Base-by-base conservation (phyloP, 2,888 invertebrate genomes). In the Acrocera orbiculus region DNA sequence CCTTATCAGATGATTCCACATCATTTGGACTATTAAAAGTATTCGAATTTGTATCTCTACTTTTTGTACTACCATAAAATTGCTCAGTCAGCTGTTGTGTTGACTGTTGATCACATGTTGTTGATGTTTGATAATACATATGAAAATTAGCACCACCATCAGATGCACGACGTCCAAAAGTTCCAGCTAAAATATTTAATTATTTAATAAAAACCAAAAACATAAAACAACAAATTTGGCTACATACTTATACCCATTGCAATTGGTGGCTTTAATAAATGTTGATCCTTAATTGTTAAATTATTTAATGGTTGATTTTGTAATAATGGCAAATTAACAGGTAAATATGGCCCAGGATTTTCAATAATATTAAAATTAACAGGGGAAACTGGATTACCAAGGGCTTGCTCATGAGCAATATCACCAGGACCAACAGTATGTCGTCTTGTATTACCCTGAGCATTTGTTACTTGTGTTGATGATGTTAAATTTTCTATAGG, bases 371-470 rank as follows among this genome's bases (percentile, higher is more conserved):
- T 60, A 37, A 59, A 60, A 38, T 58, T 52, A 20, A 60, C 54
- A 38, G 52, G 47, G 30, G 53, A 53, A 41, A 54, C 46, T 0
- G 58, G 54, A 53, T 58, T 65, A 43, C 64, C 67, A 45, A 71
- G 62, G n/a, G 66, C 76, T 65, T 81, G 82, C 44, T 82, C 78
- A 50, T 86, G 86, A 1, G 81, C 70, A 20, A 83, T 76, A 63
- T 90, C 87, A 4, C 89, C 89, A 0, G 87, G 87, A 0, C 92
- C 92, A 2, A 93, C 90, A 0, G 93, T 93, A 56, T 93, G 92
- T 14, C 92, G 65, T 24, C 92, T 65, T 31, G 79, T 73, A 30
- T 79, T 77, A 9, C 51, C 54, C 7, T 51, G 28, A 10, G 37
- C 39, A 23, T 50, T 44, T 8, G 49, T 48, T 40, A 42, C 35